These are phyloP conservation scores for Xestia ashworthii DNA, from an alignment of 2,888 invertebrate genomes.

Conservation along the genomic window DNA sequence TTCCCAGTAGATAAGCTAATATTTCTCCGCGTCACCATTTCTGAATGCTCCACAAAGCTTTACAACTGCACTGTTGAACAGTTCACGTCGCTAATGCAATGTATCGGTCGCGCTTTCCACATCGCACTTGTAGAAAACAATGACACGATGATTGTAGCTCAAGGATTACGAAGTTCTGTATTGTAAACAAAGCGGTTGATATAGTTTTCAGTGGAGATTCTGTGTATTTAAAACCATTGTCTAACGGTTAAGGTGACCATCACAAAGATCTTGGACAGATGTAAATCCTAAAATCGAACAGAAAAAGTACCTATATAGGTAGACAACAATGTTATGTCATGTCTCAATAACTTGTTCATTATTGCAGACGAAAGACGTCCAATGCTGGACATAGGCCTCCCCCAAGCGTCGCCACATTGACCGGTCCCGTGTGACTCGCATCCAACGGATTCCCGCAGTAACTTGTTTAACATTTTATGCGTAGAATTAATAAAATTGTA, in stretches of 20 bases:
- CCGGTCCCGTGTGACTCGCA: no score
- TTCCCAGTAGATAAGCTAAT: conserved; percentile 16
- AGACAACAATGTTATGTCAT: no score
- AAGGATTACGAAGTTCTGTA: background rate
- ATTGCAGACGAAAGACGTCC: background rate
- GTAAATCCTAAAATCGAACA: background rate
- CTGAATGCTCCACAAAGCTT: conserved; percentile 18
- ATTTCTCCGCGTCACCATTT: conserved; percentile 26
- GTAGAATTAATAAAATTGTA: background rate
- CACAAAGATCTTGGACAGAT: background rate
- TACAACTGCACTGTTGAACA: conserved; percentile 9
- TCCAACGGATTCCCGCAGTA: no score
- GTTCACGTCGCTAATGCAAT: conserved; percentile 24
- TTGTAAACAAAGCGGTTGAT: background rate
- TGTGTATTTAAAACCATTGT: background rate
- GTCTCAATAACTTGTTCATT: background rate
- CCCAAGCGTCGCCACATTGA: no score
- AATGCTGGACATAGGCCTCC: no score
- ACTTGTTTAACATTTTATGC: background rate
- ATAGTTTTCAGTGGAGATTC: background rate
- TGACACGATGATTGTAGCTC: conserved; percentile 4
- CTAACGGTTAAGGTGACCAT: background rate
- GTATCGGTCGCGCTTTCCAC: conserved; percentile 22
- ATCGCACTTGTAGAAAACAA: conserved; percentile 1
- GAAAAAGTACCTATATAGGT: background rate